These are phyloP conservation scores for Babylonia areolata DNA, from an alignment of 1,140 invertebrate species.

Conservation along the genomic window DNA sequence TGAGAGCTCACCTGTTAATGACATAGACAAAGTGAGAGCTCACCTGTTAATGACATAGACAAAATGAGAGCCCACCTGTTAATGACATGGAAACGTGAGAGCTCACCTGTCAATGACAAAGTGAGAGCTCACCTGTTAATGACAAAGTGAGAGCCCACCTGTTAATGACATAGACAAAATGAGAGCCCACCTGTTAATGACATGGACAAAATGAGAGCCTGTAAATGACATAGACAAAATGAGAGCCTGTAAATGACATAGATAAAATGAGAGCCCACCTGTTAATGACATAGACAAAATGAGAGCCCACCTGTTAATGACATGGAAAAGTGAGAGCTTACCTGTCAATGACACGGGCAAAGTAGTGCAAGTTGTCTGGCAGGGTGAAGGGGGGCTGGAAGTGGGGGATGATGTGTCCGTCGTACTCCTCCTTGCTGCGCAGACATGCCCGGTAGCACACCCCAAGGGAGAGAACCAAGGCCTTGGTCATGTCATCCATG, in stretches of 20 bases:
- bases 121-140: background rate
- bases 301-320: too few species aligned
- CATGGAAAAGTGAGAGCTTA: conserved; percentile 32
- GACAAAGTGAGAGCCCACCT: too few species aligned
- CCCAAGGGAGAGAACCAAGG: conserved; percentile 62
- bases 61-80: background rate
- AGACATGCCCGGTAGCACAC: conserved; percentile 69
- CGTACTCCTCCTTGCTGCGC: conserved; percentile 57
- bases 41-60: too few species aligned
- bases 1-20: too few species aligned
- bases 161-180: too few species aligned
- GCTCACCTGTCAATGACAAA: background rate
- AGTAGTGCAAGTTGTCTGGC: conserved; percentile 43
- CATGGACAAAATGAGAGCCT: background rate
- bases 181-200: too few species aligned
- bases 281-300: background rate
- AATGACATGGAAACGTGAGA: background rate
- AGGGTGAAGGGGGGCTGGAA: conserved; percentile 52
- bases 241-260: background rate
- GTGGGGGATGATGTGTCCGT: conserved; percentile 40
- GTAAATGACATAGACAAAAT: too few species aligned
- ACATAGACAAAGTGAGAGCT: too few species aligned
- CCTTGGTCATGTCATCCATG: conserved; percentile 49
- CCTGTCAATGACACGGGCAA: conserved; percentile 55
- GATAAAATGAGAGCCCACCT: too few species aligned